Base-by-base conservation (phyloP, 1,140 invertebrate species). In the Parasteatoda tepidariorum region DNA sequence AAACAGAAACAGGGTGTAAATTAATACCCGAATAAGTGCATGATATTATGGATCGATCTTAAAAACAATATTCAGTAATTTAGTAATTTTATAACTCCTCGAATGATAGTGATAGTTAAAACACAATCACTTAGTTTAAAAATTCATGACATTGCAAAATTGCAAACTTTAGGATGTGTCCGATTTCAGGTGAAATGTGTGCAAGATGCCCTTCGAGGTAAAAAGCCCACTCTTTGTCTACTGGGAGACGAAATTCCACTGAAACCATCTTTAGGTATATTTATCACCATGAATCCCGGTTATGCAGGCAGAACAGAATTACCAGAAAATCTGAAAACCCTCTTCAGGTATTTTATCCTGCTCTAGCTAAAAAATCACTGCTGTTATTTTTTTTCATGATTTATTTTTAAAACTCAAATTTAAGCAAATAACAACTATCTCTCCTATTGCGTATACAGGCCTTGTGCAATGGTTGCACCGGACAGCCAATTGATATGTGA, bases 281-380 rank as follows among this genome's bases (percentile, higher is more conserved):
- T 98, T 87, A 98, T 99, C 64, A 98, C 97, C 0, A 98, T 99
- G 97, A 99, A 98, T 92, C 97, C 97, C 6, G 95, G 97, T 33
- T 98, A 98, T 89, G 97, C 97, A 26, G 97, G 97, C 2, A 92
- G 96, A 87, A 97, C 97, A 0, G 97, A 98, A 89, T 88, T 96
- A 38, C 95, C 94, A 1, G 94, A 96, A 88, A 98, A 95, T 89
- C 90, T 96, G 33, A 96, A 95, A 90, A 96, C 96, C 13, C 89
- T 98, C 0, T 98, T 98, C 88, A 92, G 93, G 90, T 92, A 87
- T 64, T 48, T 2, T 48, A 48, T n/a, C n/a, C n/a, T n/a, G n/a
- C n/a, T n/a, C n/a, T n/a, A n/a, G n/a, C n/a, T n/a, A n/a, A n/a
- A n/a, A n/a, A n/a, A n/a, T n/a, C n/a, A n/a, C n/a, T n/a, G n/a